Evolutionary conservation across 2,797 vertebrate genomes (phyloP).

Genomic region (Smutsia temminckii): DNA sequence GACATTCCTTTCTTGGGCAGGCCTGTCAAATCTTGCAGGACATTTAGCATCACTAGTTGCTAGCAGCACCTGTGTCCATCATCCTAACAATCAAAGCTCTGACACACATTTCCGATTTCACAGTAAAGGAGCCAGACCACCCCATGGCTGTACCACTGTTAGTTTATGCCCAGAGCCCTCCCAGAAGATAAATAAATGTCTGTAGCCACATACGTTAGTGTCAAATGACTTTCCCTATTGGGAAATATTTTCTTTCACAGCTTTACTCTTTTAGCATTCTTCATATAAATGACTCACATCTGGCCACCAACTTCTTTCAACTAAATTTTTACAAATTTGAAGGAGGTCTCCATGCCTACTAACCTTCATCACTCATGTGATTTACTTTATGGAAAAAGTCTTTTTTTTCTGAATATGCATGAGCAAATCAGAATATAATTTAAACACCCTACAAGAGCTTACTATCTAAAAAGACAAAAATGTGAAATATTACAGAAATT

Average conservation of each 20-base stretch:
- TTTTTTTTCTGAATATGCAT: constrained; percentile 69
- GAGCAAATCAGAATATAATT: constrained; percentile 65
- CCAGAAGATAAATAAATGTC: constrained; percentile 2
- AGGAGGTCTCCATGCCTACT: constrained; percentile 25
- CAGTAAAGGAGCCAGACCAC: neutral
- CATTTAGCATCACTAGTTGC: neutral
- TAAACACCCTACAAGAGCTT: constrained; percentile 50
- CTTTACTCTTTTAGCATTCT: neutral
- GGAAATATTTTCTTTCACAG: neutral
- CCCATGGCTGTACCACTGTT: neutral
- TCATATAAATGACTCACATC: constrained; percentile 59
- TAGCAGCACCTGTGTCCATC: neutral
- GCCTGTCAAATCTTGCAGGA: neutral
- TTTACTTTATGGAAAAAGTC: constrained; percentile 65
- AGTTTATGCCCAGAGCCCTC: neutral
- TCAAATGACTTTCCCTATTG: constrained; percentile 11
- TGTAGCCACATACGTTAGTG: neutral
- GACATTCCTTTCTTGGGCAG: neutral
- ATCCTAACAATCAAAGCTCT: neutral
- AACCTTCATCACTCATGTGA: constrained; percentile 40
- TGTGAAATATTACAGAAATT: constrained; percentile 56
- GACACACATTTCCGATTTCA: neutral
- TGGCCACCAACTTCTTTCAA: constrained; percentile 53
- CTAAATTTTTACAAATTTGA: constrained; percentile 44
- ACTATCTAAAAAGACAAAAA: constrained; percentile 55